A percentile compares a stretch with the other conserved stretches of the same genome.
These are phyloP conservation scores for Rhodeus uyekii DNA, from an alignment of 2,797 vertebrate genomes.

Conservation along the genomic window DNA sequence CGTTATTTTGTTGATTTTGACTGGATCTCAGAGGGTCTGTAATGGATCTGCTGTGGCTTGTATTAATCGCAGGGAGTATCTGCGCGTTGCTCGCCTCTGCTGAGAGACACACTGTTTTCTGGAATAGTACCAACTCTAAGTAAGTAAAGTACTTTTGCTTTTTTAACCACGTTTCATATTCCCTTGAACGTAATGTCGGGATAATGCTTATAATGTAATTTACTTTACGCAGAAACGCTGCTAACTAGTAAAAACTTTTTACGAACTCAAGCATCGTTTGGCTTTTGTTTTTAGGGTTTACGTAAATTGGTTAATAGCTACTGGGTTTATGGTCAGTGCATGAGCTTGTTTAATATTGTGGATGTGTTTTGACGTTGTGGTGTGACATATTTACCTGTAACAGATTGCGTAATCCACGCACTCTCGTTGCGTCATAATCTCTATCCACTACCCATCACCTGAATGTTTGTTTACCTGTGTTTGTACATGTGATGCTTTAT, in stretches of 20 bases:
- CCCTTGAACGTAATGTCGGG: not conserved
- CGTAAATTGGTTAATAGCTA: too few species aligned
- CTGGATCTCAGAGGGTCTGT: conserved; percentile 56
- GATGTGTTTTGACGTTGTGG: not conserved
- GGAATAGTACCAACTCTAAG: conserved; percentile 81
- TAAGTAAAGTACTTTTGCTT: conserved; percentile 56
- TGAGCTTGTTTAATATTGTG: conserved; percentile 1
- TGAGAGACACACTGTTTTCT: conserved; percentile 80
- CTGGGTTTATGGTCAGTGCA: not conserved
- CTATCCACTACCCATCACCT: not conserved
- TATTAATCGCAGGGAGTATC: conserved; percentile 65
- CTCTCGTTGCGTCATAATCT: not conserved
- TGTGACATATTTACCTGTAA: conserved; percentile 33
- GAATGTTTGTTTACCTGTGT: not conserved
- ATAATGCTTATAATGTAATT: too few species aligned
- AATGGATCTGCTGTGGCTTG: conserved; percentile 77
- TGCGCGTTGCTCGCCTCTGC: conserved; percentile 70
- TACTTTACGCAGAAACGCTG: not conserved
- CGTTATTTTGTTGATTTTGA: conserved; percentile 40
- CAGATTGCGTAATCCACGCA: conserved; percentile 4
- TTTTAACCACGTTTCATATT: not conserved
- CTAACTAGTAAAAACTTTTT: not conserved
- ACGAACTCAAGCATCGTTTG: not conserved
- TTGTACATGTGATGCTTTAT: not conserved
- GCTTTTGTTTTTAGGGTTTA: not conserved